phyloP scores from a whole-genome alignment of 2,113 vertebrate genomes.

The Aphelocoma coerulescens region DNA sequence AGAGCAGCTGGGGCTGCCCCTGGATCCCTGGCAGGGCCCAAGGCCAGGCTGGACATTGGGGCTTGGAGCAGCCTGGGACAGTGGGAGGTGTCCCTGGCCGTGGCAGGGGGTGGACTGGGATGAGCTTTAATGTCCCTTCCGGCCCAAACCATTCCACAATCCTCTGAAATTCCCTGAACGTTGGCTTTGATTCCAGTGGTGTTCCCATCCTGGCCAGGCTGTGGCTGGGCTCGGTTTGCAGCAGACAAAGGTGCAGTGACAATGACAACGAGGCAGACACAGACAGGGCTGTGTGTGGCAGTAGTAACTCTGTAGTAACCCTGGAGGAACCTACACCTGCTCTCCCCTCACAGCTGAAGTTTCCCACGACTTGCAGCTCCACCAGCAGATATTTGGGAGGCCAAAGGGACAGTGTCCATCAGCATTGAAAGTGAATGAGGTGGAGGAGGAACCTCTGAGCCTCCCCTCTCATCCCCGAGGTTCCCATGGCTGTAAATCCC shows the following conservation, averaged over 20 bases:
- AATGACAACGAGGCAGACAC: rapidly evolving
- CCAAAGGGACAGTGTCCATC: background rate
- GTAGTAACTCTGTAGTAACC: background rate
- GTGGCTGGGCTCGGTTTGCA: background rate
- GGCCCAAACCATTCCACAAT: background rate
- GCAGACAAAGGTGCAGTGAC: background rate
- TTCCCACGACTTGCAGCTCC: background rate
- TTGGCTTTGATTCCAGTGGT: background rate
- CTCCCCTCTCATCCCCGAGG: background rate
- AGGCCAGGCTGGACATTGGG: background rate
- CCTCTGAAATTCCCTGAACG: rapidly evolving
- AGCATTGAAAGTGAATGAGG: background rate
- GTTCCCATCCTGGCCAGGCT: background rate
- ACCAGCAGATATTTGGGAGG: background rate
- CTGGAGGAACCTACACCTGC: background rate
- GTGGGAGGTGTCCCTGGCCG: background rate
- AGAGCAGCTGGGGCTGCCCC: background rate
- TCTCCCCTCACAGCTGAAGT: background rate
- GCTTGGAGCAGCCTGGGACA: background rate
- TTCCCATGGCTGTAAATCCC: background rate
- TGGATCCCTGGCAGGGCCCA: background rate
- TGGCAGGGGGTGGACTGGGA: rapidly evolving
- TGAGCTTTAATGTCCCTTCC: background rate
- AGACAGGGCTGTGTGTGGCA: background rate
- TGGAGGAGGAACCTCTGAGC: background rate